Evolutionary conservation across 2,113 vertebrate species (phyloP), one percentile per base, ranked within the genome.

Genomic region (Percopsis transmontana): DNA sequence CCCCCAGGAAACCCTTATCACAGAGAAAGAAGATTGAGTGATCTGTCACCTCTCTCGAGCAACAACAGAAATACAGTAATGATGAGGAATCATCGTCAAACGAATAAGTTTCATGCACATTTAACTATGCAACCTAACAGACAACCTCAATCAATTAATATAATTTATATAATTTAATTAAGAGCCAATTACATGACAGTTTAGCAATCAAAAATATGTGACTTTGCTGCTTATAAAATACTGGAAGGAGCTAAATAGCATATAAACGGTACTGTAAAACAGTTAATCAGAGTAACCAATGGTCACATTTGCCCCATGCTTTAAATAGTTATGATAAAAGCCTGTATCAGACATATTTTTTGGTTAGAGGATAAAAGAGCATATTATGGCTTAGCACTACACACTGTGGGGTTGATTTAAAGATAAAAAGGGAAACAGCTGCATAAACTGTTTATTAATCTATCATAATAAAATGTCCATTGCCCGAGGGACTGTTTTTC

Each of bases 1-100:
- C 87, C 59, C 81, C 77, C 24, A 33, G 75, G 87, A 23, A 82
- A 84, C 73, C 77, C 66, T 85, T 60, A 79, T 42, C 58, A 66
- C 1, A 21, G 73, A 79, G 72, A 70, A 72, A 71, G 67, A 70
- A 73, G 58, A 72, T 76, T 52, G 50, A 58, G 52, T 42, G 66
- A 72, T 66, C 68, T 62, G 61, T 59, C 4, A 48, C 48, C 58
- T 58, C 58, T 59, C 18, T 11, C 55, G 62, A 52, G 38, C 9
- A 54, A 52, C 33, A 33, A 33, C 21, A n/a, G 39, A 68, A 21
- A 56, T 12, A 21, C 27, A 15, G 62, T 3, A 42, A 15, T 15
- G 41, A 68, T 50, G 11, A n/a, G 58, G 24, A n/a, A 40, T 10
- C 3, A 7, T 2, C 53, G 68, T 45, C 78, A 48, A 15, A 52